Conservation (phyloP, 2,113 vertebrate species). For the Eurypyga helias region DNA sequence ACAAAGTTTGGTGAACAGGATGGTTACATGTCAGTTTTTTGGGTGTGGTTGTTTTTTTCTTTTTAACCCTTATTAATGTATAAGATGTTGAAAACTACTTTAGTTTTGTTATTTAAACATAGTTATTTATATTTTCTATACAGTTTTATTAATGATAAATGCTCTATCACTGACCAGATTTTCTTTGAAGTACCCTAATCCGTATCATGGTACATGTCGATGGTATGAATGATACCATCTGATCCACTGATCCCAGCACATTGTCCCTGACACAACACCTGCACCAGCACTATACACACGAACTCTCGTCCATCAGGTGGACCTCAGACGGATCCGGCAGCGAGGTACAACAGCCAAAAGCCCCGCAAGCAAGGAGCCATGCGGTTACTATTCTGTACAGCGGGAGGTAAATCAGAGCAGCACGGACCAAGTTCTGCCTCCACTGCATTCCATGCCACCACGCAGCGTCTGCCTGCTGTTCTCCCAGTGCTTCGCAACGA, state of each 20-base stretch:
- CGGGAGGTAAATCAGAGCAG: neutral
- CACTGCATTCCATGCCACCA: neutral
- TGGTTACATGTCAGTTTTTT: neutral
- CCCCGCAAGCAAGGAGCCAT: neutral
- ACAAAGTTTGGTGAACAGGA: neutral
- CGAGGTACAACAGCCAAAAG: neutral
- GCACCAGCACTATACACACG: neutral
- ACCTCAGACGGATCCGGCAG: too few species aligned
- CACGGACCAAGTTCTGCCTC: neutral
- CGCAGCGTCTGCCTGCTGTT: neutral
- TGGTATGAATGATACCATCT: fast-evolving
- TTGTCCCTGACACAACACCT: neutral
- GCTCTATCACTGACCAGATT: neutral
- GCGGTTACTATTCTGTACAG: neutral
- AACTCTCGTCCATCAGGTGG: neutral
- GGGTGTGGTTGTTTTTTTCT: neutral
- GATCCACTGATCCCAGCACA: neutral
- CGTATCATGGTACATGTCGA: fast-evolving
- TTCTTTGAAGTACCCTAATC: neutral
- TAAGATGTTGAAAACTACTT: neutral
- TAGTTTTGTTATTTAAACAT: neutral
- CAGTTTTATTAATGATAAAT: neutral
- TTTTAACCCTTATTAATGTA: neutral
- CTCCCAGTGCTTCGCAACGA: neutral
- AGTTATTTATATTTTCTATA: neutral